Base-by-base conservation (phyloP, 2,113 vertebrate genomes). In the Ondatra zibethicus region DNA sequence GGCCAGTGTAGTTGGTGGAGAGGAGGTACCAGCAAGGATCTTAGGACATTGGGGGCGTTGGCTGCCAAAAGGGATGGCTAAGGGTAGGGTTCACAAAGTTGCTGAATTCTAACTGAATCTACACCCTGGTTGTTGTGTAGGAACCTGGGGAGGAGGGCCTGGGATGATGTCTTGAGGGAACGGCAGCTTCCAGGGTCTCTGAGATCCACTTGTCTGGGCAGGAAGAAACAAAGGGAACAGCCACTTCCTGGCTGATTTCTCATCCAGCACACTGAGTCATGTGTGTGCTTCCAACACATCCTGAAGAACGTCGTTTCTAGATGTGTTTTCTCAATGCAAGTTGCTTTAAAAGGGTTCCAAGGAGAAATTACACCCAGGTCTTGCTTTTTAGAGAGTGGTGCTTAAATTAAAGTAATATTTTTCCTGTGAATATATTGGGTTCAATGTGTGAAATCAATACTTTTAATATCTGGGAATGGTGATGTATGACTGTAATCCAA, bases 161-260 rank as follows among this genome's bases (percentile, higher is more conserved):
- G 21, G 55, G 36, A 70, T 33, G 7, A 55, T 19, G 27, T 21
- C 72, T 93, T 89, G 39, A 72, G 76, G 65, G 31, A 10, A 7
- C n/a, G 27, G 12, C 5, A 25, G 11, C 63, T 42, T 89, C 25
- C 42, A 65, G 80, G 63, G 58, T 81, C 72, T n/a, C 10, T 58
- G 25, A 68, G 55, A 25, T 80, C 33, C 66, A 12, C 82, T 14
- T 88, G 66, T 82, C 63, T 66, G 78, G 82, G 23, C 86, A 96
- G 91, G 88, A 92, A 80, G 70, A 11, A 88, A 55, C 21, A 76
- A 66, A 36, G 39, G 82, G 52, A 78, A 23, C 87, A 94, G n/a
- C 29, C 65, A 52, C 72, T 92, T 19, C 17, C 45, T 76, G 5
- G 65, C 45, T 90, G 77, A 91, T 13, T 93, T 86, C 45, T 58